Conservation (phyloP, 2,113 vertebrate genomes). For the Bufo bufo region DNA sequence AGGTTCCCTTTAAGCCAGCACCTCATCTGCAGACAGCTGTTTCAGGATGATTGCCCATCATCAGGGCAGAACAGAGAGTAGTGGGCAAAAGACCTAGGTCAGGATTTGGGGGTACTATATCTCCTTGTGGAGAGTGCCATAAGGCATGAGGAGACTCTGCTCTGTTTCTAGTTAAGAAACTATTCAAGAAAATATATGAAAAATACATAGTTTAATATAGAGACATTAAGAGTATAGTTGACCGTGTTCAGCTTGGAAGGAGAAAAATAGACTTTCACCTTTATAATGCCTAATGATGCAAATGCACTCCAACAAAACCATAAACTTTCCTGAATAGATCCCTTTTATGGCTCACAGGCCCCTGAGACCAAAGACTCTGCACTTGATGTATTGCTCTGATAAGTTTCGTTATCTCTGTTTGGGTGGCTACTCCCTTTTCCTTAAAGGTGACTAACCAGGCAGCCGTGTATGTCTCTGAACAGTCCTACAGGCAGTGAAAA, state of each 20-base stretch:
- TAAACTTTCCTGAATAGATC: conserved; percentile 7
- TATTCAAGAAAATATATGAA: too few relatives aligned
- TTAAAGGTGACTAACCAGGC: background rate
- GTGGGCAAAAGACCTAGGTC: too few relatives aligned
- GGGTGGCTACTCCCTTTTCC: conserved; percentile 1
- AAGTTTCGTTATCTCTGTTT: conserved; percentile 16
- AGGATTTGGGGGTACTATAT: too few relatives aligned
- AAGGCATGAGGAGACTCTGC: too few relatives aligned
- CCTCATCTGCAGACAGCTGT: too few relatives aligned
- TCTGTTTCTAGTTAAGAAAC: too few relatives aligned
- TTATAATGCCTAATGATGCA: conserved; percentile 23
- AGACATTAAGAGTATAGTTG: background rate
- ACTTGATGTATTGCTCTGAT: conserved; percentile 34
- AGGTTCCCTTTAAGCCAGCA: too few relatives aligned
- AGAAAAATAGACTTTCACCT: conserved; percentile 40
- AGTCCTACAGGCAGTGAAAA: background rate
- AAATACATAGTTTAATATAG: too few relatives aligned
- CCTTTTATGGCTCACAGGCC: conserved; percentile 10
- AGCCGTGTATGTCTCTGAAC: background rate
- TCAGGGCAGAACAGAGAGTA: too few relatives aligned
- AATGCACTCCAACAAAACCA: background rate
- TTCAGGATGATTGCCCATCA: too few relatives aligned
- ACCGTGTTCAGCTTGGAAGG: background rate
- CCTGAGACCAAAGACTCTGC: conserved; percentile 37
- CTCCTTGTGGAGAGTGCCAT: too few relatives aligned